These are phyloP conservation scores for Drosophila santomea DNA, from an alignment of 1,140 invertebrate species.

Conservation along the genomic window DNA sequence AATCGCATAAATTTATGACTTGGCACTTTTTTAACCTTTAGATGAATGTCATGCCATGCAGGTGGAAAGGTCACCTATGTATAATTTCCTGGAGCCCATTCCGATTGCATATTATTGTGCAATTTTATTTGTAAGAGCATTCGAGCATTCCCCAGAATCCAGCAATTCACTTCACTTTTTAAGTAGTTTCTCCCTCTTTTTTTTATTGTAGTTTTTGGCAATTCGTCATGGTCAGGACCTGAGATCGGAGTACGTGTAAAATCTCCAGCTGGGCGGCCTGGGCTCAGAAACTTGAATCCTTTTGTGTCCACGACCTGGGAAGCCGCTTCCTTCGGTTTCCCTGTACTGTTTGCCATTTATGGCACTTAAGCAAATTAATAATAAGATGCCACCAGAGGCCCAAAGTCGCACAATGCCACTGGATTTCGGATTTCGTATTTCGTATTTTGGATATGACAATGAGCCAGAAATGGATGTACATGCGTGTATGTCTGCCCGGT, in stretches of 20 bases:
- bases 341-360: constrained; percentile 62
- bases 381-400: constrained; percentile 52
- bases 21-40: neutral
- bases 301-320: constrained; percentile 42
- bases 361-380: constrained; percentile 82
- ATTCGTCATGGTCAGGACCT: constrained; percentile 71
- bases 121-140: constrained; percentile 3
- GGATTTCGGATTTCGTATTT: constrained; percentile 38
- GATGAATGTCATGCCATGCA: neutral
- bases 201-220: constrained; percentile 37
- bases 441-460: constrained; percentile 19
- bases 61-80: neutral
- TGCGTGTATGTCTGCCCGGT: neutral
- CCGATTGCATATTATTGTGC: constrained; percentile 27
- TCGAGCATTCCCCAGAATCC: constrained; percentile 25
- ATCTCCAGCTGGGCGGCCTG: constrained; percentile 63
- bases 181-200: constrained; percentile 14
- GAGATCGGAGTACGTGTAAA: constrained; percentile 51
- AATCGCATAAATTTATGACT: constrained; percentile 3
- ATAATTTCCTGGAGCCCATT: neutral
- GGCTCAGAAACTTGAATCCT: constrained; percentile 55
- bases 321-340: neutral
- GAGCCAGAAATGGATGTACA: neutral
- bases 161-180: constrained; percentile 24
- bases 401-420: constrained; percentile 37